Evolutionary conservation across 1,140 invertebrate species (phyloP).

Genomic region (Papilio dardanus): DNA sequence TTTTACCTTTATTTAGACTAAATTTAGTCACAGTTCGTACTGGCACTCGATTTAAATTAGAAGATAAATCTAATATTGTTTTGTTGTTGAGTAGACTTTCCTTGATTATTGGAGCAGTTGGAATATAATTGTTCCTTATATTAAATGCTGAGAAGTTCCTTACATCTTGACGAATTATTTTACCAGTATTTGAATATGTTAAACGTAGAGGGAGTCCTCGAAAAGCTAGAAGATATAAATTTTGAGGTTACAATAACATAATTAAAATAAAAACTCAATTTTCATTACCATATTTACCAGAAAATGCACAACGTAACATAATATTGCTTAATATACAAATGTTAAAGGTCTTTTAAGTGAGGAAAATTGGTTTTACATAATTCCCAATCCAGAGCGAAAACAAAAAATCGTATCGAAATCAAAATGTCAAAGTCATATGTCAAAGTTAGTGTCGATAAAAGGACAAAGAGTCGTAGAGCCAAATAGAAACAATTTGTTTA

Average conservation of each 20-base stretch:
- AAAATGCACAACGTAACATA: slow-evolving; percentile 64
- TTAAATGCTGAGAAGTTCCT: slow-evolving; percentile 53
- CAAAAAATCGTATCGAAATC: neutral
- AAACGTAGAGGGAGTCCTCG: slow-evolving; percentile 56
- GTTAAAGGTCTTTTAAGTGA: neutral
- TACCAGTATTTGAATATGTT: slow-evolving; percentile 54
- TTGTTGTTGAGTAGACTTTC: slow-evolving; percentile 55
- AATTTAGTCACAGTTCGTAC: slow-evolving; percentile 87
- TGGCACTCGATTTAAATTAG: slow-evolving; percentile 50
- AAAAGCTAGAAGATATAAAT: slow-evolving; percentile 65
- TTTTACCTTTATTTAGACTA: slow-evolving; percentile 88
- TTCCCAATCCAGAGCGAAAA: neutral
- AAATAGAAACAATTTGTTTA: neutral
- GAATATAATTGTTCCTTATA: slow-evolving; percentile 37
- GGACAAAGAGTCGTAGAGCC: neutral
- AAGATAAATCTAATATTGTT: slow-evolving; percentile 63
- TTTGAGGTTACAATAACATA: slow-evolving; percentile 50
- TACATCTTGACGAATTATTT: slow-evolving; percentile 52
- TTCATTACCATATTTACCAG: slow-evolving; percentile 49
- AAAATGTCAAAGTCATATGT: neutral
- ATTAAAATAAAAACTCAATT: neutral
- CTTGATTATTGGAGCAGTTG: slow-evolving; percentile 29
- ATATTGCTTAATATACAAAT: neutral
- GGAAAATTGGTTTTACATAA: neutral
- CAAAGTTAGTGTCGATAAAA: neutral